Conservation (phyloP, 2,888 invertebrate genomes). For the Hyalella azteca region DNA sequence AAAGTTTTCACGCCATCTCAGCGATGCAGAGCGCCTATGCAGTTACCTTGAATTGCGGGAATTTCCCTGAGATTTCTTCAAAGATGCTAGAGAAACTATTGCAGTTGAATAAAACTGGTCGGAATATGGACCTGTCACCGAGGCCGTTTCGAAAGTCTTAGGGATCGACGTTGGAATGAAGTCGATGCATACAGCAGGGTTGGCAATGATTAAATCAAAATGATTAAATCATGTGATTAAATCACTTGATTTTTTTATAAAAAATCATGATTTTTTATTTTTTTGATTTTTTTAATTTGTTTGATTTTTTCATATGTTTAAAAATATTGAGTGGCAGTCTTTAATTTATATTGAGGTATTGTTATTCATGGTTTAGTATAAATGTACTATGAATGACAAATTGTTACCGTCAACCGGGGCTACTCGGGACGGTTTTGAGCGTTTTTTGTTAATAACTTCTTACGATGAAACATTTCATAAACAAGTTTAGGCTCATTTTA, state of each 20-base stretch:
- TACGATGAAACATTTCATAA: too few relatives aligned
- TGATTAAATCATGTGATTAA: background rate
- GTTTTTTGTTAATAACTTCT: too few relatives aligned
- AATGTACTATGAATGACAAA: too few relatives aligned
- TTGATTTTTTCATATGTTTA: background rate
- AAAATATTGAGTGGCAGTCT: background rate
- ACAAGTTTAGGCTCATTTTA: too few relatives aligned
- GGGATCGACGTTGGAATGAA: background rate
- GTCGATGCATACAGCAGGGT: too few relatives aligned
- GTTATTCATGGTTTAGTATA: too few relatives aligned
- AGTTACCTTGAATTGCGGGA: constrained; percentile 3
- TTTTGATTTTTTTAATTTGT: background rate
- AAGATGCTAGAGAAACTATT: background rate
- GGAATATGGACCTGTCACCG: constrained; percentile 5
- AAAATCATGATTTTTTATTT: background rate
- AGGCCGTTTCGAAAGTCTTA: background rate
- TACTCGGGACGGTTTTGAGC: too few relatives aligned
- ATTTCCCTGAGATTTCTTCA: background rate
- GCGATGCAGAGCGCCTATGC: background rate
- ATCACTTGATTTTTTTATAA: background rate
- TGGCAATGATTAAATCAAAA: background rate
- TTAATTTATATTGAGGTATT: too few relatives aligned
- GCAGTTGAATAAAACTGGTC: constrained; percentile 9
- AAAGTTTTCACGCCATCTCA: background rate
- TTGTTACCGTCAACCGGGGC: too few relatives aligned